phyloP scores from a whole-genome alignment of 2,888 invertebrate genomes.

The Phrixothrix hirtus region DNA sequence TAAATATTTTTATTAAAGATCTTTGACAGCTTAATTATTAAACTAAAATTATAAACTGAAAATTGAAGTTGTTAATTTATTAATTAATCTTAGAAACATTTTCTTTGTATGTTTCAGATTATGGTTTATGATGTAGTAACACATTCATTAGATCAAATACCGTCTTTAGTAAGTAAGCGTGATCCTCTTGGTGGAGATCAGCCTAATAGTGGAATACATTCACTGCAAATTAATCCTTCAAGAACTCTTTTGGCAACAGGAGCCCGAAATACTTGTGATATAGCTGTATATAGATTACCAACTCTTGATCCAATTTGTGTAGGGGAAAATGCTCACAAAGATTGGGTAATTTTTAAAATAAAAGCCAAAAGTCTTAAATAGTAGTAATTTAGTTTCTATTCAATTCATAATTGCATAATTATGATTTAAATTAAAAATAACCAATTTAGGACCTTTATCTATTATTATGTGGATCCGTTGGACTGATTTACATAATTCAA shows the following conservation, averaged over 20 bases:
- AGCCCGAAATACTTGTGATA: slow-evolving; percentile 88
- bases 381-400: too few species aligned
- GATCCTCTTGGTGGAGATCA: slow-evolving; percentile 62
- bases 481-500: not conserved
- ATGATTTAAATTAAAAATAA: too few species aligned
- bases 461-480: too few species aligned
- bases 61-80: too few species aligned
- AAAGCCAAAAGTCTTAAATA: not conserved
- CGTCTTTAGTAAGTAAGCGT: slow-evolving; percentile 73
- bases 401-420: not conserved
- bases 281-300: slow-evolving; percentile 89
- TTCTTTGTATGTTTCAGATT: slow-evolving; percentile 60
- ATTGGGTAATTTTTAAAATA: slow-evolving; percentile 68
- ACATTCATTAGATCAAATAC: slow-evolving; percentile 85
- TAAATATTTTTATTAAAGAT: too few species aligned
- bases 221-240: slow-evolving; percentile 92
- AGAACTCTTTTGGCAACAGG: slow-evolving; percentile 88
- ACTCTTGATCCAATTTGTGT: slow-evolving; percentile 93
- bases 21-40: too few species aligned
- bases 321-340: slow-evolving; percentile 87
- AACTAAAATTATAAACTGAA: too few species aligned
- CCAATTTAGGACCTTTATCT: too few species aligned
- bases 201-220: slow-evolving; percentile 88
- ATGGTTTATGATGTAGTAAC: slow-evolving; percentile 91
- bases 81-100: not conserved